Percentiles rank a stretch among this genome's conserved stretches.
These are phyloP conservation scores for Galagoides demidoff DNA, from an alignment of 2,797 vertebrate species.

Conservation along the genomic window DNA sequence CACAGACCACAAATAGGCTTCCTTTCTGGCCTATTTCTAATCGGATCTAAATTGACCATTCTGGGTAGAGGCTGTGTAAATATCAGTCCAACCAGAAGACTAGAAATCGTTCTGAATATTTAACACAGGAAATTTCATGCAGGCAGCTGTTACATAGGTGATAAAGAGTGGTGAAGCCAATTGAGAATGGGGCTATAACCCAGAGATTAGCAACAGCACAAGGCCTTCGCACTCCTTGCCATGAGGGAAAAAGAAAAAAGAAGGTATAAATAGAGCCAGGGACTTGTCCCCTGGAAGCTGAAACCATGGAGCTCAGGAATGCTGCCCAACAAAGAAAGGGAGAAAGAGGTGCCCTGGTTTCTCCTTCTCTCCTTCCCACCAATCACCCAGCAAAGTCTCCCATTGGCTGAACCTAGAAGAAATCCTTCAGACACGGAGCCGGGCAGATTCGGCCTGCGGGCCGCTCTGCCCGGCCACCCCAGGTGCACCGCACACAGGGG, in stretches of 20 bases:
- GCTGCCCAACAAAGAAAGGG: not conserved
- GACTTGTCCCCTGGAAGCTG: not conserved
- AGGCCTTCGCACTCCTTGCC: not conserved
- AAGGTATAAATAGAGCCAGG: not conserved
- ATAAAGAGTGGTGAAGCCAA: not conserved
- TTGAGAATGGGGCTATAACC: not conserved
- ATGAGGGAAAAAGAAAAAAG: not conserved
- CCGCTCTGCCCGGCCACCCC: fast-evolving
- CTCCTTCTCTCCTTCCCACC: not conserved
- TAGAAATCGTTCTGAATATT: conserved; percentile 38
- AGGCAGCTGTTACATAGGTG: not conserved
- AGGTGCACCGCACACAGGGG: not conserved
- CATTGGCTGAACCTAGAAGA: not conserved
- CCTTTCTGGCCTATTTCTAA: not conserved
- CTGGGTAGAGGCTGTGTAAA: not conserved
- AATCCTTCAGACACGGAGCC: not conserved
- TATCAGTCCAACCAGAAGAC: not conserved
- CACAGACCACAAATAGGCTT: not conserved
- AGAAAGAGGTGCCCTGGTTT: not conserved
- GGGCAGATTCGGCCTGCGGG: not conserved
- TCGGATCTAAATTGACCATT: not conserved
- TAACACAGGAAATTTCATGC: not conserved
- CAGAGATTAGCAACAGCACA: not conserved
- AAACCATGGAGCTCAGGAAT: not conserved
- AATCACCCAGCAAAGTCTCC: not conserved